Evolutionary conservation across 1,140 invertebrate species (phyloP).

Genomic region (Temnothorax curvispinosus): DNA sequence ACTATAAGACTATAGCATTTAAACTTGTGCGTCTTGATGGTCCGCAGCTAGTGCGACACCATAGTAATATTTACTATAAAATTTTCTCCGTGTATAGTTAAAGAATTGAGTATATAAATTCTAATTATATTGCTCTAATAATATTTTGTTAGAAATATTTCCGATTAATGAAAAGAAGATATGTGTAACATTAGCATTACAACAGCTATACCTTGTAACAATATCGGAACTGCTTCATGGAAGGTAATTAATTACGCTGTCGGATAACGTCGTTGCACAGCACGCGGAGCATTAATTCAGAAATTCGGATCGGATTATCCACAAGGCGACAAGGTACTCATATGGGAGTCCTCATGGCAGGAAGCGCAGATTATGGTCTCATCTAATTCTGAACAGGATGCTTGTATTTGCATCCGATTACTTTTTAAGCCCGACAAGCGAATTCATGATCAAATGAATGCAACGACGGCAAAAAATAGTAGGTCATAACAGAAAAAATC

Average conservation of each 20-base stretch:
- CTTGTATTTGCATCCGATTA: constrained; percentile 57
- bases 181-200: background rate
- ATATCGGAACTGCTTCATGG: background rate
- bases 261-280: constrained; percentile 9
- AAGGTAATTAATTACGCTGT: constrained; percentile 10
- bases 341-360: constrained; percentile 53
- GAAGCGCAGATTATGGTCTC: constrained; percentile 54
- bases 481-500: background rate
- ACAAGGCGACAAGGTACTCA: constrained; percentile 21
- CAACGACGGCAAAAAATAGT: background rate
- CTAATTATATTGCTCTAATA: background rate
- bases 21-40: no score
- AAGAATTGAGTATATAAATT: background rate
- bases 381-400: constrained; percentile 39
- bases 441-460: background rate
- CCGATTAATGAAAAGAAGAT: background rate
- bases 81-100: no score
- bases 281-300: constrained; percentile 66
- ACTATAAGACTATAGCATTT: no score
- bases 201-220: background rate
- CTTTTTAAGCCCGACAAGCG: constrained; percentile 15
- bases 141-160: background rate
- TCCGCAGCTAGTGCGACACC: no score
- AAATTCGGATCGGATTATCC: constrained; percentile 74
- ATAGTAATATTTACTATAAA: no score